Evolutionary conservation across 2,888 invertebrate species (phyloP).

Genomic region (Macaria liturata): DNA sequence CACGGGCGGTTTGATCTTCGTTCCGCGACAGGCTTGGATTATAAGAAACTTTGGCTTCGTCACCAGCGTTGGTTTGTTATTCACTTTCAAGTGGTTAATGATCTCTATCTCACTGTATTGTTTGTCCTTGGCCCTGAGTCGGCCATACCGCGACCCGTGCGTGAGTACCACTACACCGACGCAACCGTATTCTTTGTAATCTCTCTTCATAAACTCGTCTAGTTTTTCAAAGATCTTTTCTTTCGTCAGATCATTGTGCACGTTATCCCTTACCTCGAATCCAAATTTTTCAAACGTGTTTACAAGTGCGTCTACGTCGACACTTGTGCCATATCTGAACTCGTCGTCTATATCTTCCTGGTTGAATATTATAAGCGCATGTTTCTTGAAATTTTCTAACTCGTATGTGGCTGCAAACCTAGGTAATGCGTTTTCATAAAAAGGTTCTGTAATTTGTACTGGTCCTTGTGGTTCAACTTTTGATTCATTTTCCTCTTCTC

Average conservation of each 20-base stretch:
- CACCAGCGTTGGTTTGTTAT: constrained; percentile 56
- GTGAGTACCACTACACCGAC: constrained; percentile 63
- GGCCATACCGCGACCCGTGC: constrained; percentile 59
- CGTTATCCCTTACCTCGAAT: constrained; percentile 50
- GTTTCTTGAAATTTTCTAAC: constrained; percentile 63
- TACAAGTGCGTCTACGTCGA: constrained; percentile 54
- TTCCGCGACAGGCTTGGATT: constrained; percentile 70
- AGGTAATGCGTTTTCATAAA: constrained; percentile 41
- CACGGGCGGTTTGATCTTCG: constrained; percentile 44
- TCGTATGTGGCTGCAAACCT: constrained; percentile 58
- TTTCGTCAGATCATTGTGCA: constrained; percentile 52
- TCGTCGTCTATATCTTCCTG: constrained; percentile 54
- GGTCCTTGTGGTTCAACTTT: background rate
- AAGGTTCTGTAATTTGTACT: background rate
- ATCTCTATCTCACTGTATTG: constrained; percentile 62
- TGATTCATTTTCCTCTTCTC: background rate
- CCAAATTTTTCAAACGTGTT: constrained; percentile 55
- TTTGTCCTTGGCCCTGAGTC: constrained; percentile 58
- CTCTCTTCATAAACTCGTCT: constrained; percentile 41
- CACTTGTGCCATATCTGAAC: constrained; percentile 57
- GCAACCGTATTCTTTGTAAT: constrained; percentile 66
- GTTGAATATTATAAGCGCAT: constrained; percentile 64
- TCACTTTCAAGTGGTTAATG: constrained; percentile 59
- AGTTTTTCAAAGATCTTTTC: constrained; percentile 52
- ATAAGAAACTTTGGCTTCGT: constrained; percentile 67